Evolutionary conservation across 2,113 vertebrate genomes (phyloP).

Genomic region (Progne subis): DNA sequence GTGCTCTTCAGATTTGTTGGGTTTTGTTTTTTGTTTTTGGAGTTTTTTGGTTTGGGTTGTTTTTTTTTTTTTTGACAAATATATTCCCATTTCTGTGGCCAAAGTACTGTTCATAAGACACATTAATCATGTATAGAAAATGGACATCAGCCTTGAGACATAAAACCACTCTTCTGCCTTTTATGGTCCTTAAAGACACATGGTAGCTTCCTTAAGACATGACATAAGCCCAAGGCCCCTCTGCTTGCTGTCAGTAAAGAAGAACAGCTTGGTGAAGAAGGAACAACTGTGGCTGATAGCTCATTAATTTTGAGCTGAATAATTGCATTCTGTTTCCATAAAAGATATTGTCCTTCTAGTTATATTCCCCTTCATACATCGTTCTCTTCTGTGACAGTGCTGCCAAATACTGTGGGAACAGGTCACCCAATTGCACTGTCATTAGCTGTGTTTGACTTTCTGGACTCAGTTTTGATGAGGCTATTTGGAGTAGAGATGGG

Average conservation of each 20-base stretch:
- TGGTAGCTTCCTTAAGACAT: neutral
- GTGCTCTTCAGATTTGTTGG: neutral
- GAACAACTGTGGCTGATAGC: neutral
- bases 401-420: neutral
- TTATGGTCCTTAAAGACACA: neutral
- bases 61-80: neutral
- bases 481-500: neutral
- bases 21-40: too few species aligned
- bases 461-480: neutral
- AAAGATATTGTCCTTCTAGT: neutral
- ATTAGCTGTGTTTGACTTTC: neutral
- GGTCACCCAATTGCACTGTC: neutral
- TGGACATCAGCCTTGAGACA: neutral
- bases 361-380: neutral
- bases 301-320: conserved; percentile 17
- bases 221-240: neutral
- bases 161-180: neutral
- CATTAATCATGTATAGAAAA: neutral
- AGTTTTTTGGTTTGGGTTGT: too few species aligned
- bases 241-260: neutral
- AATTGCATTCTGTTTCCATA: neutral
- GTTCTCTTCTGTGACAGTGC: neutral
- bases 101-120: neutral
- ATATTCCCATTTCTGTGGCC: neutral
- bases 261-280: neutral